Evolutionary conservation across 2,113 vertebrate genomes (phyloP), one percentile per base, ranked within the genome.

Genomic region (Herpetotheres cachinnans): DNA sequence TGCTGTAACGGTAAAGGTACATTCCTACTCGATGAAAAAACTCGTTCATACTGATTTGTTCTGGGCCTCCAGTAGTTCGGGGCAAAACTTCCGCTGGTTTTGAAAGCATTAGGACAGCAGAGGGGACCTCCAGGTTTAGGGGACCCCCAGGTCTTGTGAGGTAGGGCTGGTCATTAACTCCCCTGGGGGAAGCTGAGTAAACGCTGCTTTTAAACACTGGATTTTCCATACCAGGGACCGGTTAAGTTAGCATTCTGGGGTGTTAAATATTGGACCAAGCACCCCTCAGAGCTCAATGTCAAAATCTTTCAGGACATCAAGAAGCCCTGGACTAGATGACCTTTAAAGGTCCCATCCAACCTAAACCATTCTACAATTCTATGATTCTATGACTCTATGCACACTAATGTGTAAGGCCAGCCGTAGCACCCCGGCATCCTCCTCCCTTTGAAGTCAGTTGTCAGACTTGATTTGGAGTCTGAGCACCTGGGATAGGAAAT

Each of bases 211-310:
- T n/a, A 32, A 86, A 54, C 40, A 34, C 12, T 24, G 44, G 24
- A 13, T 88, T 61, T 80, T 80, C 62, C 21, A 6, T 38, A 49
- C 19, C 34, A 67, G 44, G 5, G 4, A 16, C 26, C 5, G 7
- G 15, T 65, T 40, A 49, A 38, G 44, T 52, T 44, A 30, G 15
- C 12, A 10, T 77, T 69, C 71, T 87, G 54, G 40, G 26, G 0
- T 4, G 10, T 47, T 34, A 55, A 13, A 2, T 30, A 20, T 15
- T 67, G 70, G 30, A 52, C 16, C 11, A 26, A 78, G 42, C n/a
- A 25, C 0, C 0, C 16, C 9, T 3, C 66, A 61, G 21, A 76
- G 26, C 36, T 90, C 56, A 19, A 1, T 1, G 6, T n/a, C 34
- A 63, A 30, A 58, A 77, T 27, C 38, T 81, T 42, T 50, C 66